Percentiles rank a stretch among this genome's conserved stretches.
Evolutionary conservation across 2,888 invertebrate genomes (phyloP).

Genomic region (Ceratothoa steindachneri): DNA sequence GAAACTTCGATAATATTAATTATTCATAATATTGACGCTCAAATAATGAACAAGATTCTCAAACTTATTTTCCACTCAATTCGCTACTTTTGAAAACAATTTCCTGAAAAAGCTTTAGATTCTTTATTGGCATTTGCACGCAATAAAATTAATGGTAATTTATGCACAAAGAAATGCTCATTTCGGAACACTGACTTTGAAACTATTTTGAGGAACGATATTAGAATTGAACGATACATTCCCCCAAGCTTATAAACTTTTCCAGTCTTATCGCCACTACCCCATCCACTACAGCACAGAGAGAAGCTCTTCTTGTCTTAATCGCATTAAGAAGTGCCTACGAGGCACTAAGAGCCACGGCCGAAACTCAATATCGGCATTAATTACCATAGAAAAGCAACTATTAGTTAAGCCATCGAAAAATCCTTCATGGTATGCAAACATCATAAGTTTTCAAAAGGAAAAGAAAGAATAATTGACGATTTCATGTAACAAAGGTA

Average conservation of each 20-base stretch:
- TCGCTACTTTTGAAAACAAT: not conserved
- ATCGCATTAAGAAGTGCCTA: not conserved
- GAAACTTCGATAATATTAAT: not conserved
- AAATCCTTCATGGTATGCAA: not conserved
- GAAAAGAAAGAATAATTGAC: too few species aligned
- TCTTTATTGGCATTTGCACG: not conserved
- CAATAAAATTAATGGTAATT: not conserved
- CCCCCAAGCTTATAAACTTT: not conserved
- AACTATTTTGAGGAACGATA: not conserved
- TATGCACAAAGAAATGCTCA: not conserved
- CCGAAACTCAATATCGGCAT: not conserved
- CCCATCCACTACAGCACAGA: not conserved
- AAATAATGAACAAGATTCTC: not conserved
- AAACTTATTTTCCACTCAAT: not conserved
- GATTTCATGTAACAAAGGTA: too few species aligned
- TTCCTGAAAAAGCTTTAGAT: not conserved
- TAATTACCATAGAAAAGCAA: not conserved
- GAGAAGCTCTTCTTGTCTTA: not conserved
- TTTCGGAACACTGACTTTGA: not conserved
- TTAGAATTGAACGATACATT: not conserved
- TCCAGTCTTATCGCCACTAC: not conserved
- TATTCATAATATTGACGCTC: not conserved
- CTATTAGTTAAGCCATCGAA: not conserved
- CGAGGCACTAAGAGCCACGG: not conserved
- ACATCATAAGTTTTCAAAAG: too few species aligned